phyloP scores from a whole-genome alignment of 2,888 invertebrate genomes.

The Slavum lentiscoides region DNA sequence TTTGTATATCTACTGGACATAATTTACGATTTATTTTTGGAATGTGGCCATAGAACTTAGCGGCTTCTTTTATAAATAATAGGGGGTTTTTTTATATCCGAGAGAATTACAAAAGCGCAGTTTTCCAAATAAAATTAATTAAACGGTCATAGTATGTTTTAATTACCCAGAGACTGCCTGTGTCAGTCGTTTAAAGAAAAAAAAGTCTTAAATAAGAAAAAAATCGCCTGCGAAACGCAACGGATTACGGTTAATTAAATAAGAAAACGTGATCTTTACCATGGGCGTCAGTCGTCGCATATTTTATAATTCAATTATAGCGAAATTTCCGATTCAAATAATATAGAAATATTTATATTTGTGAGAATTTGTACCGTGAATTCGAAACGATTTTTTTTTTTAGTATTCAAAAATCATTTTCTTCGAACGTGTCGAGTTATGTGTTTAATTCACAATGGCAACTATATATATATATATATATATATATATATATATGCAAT shows the following conservation, averaged over 20 bases:
- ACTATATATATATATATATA: neutral
- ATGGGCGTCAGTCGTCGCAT: neutral
- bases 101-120: constrained; percentile 30
- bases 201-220: constrained; percentile 32
- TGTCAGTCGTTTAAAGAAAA: constrained; percentile 33
- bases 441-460: too few species aligned
- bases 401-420: too few species aligned
- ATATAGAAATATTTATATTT: neutral
- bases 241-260: constrained; percentile 39
- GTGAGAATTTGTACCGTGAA: too few species aligned
- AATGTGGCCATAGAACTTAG: neutral
- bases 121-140: constrained; percentile 42
- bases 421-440: too few species aligned
- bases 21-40: constrained; percentile 27
- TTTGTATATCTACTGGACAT: neutral
- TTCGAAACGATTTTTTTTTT: too few species aligned
- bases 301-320: constrained; percentile 9
- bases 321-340: neutral
- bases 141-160: constrained; percentile 36
- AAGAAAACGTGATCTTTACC: constrained; percentile 6
- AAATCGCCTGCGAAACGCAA: constrained; percentile 21
- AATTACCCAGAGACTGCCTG: constrained; percentile 42
- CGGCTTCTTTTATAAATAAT: constrained; percentile 30
- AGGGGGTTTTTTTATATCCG: constrained; percentile 13
- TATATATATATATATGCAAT: neutral